Evolutionary conservation across 2,888 invertebrate genomes (phyloP).

Genomic region (Sinohyriopsis cumingii): DNA sequence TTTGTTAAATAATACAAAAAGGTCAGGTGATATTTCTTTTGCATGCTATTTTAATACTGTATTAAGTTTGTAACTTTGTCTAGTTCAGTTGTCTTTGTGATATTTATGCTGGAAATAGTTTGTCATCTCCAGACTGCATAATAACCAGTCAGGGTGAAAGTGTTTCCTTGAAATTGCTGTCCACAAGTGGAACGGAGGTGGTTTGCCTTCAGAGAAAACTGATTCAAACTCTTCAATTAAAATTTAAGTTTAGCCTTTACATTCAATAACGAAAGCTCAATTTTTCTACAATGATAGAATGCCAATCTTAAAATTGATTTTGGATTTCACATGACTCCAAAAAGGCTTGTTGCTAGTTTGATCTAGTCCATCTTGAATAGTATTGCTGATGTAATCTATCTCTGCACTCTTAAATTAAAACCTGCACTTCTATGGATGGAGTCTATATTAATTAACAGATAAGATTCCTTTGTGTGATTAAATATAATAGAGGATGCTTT

Average conservation of each 20-base stretch:
- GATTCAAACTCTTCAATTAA: background rate
- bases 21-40: slow-evolving; percentile 7
- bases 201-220: background rate
- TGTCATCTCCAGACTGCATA: slow-evolving; percentile 9
- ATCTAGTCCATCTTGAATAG: background rate
- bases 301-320: background rate
- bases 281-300: background rate
- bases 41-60: slow-evolving; percentile 9
- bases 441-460: background rate
- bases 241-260: background rate
- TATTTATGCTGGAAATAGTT: slow-evolving; percentile 8
- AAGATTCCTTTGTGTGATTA: too few species aligned
- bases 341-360: background rate
- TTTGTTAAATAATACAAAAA: slow-evolving; percentile 1
- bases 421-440: background rate
- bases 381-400: background rate
- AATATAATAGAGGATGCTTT: too few species aligned
- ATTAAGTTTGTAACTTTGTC: slow-evolving; percentile 18
- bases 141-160: slow-evolving; percentile 4
- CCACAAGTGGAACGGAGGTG: too few species aligned
- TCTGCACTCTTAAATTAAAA: background rate
- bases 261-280: background rate
- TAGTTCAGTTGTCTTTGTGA: slow-evolving; percentile 9
- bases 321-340: slow-evolving; percentile 2
- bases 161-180: background rate